phyloP scores from a whole-genome alignment of 2,888 invertebrate genomes.

The Drosophila koepferae region DNA sequence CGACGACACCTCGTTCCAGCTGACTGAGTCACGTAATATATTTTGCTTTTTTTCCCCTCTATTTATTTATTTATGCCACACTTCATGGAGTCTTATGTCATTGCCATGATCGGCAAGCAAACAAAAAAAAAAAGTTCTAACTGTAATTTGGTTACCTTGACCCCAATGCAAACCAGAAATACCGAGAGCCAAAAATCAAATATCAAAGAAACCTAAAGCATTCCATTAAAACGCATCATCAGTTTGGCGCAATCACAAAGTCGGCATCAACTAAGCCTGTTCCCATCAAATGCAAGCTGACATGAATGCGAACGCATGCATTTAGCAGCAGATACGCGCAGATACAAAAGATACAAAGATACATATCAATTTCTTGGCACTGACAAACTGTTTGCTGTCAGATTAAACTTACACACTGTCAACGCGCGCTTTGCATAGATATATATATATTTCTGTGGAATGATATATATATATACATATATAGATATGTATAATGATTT shows the following conservation, averaged over 20 bases:
- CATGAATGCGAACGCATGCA: slow-evolving; percentile 58
- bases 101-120: slow-evolving; percentile 57
- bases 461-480: background rate
- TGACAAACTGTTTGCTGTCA: slow-evolving; percentile 73
- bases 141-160: slow-evolving; percentile 68
- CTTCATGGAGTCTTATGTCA: slow-evolving; percentile 48
- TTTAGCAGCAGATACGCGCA: slow-evolving; percentile 53
- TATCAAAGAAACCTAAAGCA: slow-evolving; percentile 32
- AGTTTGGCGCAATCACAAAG: slow-evolving; percentile 42
- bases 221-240: slow-evolving; percentile 60
- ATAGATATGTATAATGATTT: slow-evolving; percentile 59
- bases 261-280: slow-evolving; percentile 43
- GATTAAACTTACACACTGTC: slow-evolving; percentile 71
- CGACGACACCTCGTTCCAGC: slow-evolving; percentile 1
- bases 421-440: slow-evolving; percentile 20
- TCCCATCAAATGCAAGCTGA: slow-evolving; percentile 33
- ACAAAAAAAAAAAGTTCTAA: slow-evolving; percentile 72
- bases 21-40: slow-evolving; percentile 56
- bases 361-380: slow-evolving; percentile 59
- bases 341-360: slow-evolving; percentile 44
- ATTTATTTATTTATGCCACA: slow-evolving; percentile 37
- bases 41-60: slow-evolving; percentile 5
- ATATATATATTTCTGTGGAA: background rate
- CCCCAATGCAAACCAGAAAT: slow-evolving; percentile 44
- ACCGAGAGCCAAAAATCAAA: background rate